Evolutionary conservation across 1,140 invertebrate species (phyloP).

Genomic region (Drosophila bocki): DNA sequence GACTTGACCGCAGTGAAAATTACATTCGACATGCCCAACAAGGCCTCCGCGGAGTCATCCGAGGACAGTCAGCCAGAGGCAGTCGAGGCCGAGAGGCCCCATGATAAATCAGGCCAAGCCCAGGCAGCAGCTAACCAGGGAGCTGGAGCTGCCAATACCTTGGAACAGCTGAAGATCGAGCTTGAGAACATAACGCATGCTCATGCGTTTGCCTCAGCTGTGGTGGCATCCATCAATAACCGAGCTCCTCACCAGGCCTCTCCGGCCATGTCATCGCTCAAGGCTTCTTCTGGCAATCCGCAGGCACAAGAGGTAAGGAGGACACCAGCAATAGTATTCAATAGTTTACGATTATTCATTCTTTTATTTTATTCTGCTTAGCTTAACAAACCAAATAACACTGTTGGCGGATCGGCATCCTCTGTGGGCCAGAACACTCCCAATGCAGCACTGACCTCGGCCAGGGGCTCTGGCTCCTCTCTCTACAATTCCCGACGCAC

Average conservation of each 20-base stretch:
- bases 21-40: slow-evolving; percentile 76
- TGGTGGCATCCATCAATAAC: slow-evolving; percentile 73
- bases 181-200: slow-evolving; percentile 86
- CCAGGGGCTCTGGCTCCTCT: slow-evolving; percentile 79
- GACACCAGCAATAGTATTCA: not conserved
- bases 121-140: slow-evolving; percentile 55
- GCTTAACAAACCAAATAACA: slow-evolving; percentile 54
- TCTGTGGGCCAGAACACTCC: slow-evolving; percentile 74
- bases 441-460: slow-evolving; percentile 64
- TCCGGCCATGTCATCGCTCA: slow-evolving; percentile 60
- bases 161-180: slow-evolving; percentile 86
- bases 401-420: slow-evolving; percentile 30
- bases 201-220: slow-evolving; percentile 77
- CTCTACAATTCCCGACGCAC: slow-evolving; percentile 82
- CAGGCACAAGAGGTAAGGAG: slow-evolving; percentile 58
- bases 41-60: slow-evolving; percentile 20
- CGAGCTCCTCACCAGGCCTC: slow-evolving; percentile 62
- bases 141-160: slow-evolving; percentile 85
- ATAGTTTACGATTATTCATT: not conserved
- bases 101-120: slow-evolving; percentile 48
- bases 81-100: slow-evolving; percentile 51
- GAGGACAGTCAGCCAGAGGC: slow-evolving; percentile 7
- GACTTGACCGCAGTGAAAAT: slow-evolving; percentile 73
- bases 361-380: slow-evolving; percentile 11
- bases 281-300: slow-evolving; percentile 51